Conservation (phyloP, 1,140 invertebrate genomes). For the Littorina saxatilis region DNA sequence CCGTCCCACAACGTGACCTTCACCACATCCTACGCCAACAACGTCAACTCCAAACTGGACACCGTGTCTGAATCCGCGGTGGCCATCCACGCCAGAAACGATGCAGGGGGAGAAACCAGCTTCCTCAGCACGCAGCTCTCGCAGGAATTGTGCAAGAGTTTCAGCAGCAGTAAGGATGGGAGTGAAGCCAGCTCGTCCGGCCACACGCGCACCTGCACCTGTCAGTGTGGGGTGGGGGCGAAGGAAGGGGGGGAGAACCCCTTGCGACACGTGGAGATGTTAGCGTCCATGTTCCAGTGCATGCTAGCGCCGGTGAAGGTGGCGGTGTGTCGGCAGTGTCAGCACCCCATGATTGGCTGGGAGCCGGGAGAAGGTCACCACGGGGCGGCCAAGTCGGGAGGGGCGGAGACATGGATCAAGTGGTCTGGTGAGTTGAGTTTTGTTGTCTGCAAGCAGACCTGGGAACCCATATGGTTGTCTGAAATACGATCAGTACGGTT, state of each 20-base stretch:
- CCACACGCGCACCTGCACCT: neutral
- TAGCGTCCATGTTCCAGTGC: constrained; percentile 53
- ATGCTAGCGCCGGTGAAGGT: constrained; percentile 45
- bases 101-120: neutral
- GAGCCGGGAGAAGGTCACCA: neutral
- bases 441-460: neutral
- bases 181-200: neutral
- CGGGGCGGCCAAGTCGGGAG: neutral
- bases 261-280: neutral
- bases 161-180: neutral
- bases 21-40: neutral
- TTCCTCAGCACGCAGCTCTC: neutral
- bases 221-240: neutral
- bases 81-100: neutral
- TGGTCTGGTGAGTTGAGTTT: neutral
- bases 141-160: neutral
- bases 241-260: neutral
- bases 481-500: too few relatives aligned
- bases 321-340: constrained; percentile 43
- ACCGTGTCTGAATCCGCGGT: constrained; percentile 7
- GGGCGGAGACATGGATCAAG: neutral
- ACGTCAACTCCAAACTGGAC: constrained; percentile 12
- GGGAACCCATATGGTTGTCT: too few relatives aligned
- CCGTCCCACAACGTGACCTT: too few relatives aligned
- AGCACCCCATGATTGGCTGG: constrained; percentile 27